Conservation (phyloP, 2,113 vertebrate species). For the Colaptes auratus region DNA sequence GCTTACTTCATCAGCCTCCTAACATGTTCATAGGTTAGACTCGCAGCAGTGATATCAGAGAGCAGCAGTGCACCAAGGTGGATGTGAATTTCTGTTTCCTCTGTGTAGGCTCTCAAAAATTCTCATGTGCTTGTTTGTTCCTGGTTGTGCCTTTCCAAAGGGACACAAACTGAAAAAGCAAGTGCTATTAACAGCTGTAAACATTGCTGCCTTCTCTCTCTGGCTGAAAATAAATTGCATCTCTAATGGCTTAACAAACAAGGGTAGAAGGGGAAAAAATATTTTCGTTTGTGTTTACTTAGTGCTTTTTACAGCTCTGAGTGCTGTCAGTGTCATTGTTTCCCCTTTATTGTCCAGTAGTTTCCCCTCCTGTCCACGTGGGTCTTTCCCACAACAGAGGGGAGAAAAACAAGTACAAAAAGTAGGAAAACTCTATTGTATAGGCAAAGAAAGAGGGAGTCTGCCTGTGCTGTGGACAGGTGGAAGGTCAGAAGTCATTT, state of each 20-base stretch:
- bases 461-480: constrained; percentile 34
- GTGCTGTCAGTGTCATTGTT: constrained; percentile 62
- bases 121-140: background rate
- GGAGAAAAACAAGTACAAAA: constrained; percentile 62
- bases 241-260: constrained; percentile 44
- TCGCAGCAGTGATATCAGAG: background rate
- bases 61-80: background rate
- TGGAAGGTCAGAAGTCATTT: constrained; percentile 55
- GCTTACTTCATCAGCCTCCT: background rate
- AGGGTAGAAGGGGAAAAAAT: constrained; percentile 32
- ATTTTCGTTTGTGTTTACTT: constrained; percentile 44
- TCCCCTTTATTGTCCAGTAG: constrained; percentile 61
- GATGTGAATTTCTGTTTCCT: background rate
- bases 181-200: background rate
- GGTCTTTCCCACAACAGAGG: constrained; percentile 46
- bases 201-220: background rate
- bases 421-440: constrained; percentile 60
- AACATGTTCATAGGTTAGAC: background rate
- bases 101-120: background rate
- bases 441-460: constrained; percentile 38
- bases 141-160: background rate
- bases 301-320: constrained; percentile 53
- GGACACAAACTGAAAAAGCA: background rate
- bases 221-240: background rate
- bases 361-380: constrained; percentile 61